phyloP scores from a whole-genome alignment of 2,888 invertebrate species.

The Papilio elwesi region DNA sequence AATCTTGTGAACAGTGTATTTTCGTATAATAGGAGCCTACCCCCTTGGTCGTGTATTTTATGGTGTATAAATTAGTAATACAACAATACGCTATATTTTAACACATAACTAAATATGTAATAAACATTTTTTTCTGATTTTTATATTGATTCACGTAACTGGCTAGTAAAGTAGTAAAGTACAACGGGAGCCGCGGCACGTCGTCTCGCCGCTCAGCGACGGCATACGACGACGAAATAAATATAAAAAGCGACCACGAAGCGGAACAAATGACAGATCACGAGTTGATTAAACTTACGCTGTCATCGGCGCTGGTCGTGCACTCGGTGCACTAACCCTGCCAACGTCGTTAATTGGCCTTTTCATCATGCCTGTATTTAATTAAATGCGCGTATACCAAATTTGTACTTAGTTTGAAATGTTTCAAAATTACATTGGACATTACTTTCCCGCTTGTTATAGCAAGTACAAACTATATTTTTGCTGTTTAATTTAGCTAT shows the following conservation, averaged over 20 bases:
- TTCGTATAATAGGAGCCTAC: too few species aligned
- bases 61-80: too few species aligned
- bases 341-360: constrained; percentile 76
- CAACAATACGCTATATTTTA: too few species aligned
- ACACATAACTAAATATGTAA: too few species aligned
- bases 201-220: constrained; percentile 49
- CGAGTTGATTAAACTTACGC: constrained; percentile 72
- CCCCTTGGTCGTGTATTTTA: too few species aligned
- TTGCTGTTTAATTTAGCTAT: background rate
- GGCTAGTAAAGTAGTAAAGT: constrained; percentile 8
- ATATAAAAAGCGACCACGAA: constrained; percentile 50
- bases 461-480: background rate
- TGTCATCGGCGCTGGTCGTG: constrained; percentile 65
- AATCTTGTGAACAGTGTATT: background rate
- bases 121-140: background rate
- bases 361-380: constrained; percentile 75
- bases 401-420: constrained; percentile 37
- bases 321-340: constrained; percentile 53
- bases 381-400: constrained; percentile 57
- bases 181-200: constrained; percentile 44
- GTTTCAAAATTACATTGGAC: constrained; percentile 26
- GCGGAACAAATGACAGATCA: constrained; percentile 77
- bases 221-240: constrained; percentile 55
- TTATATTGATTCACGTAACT: background rate
- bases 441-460: constrained; percentile 14